These are phyloP conservation scores for Ploceus nigricollis DNA, from an alignment of 2,113 vertebrate species.

Conservation along the genomic window DNA sequence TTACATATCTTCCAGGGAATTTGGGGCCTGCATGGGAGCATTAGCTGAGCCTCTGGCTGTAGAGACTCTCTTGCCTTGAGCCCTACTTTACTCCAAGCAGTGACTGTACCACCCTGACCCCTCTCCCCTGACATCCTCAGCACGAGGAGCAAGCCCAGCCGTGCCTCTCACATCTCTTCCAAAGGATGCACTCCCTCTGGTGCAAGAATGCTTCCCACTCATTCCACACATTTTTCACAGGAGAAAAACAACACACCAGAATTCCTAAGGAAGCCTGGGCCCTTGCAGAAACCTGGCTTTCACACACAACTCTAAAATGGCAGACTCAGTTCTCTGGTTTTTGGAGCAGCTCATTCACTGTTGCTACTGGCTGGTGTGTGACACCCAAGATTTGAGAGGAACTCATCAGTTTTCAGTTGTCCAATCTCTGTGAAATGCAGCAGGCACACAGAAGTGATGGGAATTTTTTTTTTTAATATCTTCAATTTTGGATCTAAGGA, in stretches of 20 bases:
- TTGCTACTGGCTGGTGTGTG: neutral
- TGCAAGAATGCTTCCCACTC: neutral
- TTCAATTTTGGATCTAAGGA: neutral
- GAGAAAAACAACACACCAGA: neutral
- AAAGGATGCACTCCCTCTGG: neutral
- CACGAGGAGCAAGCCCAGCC: neutral
- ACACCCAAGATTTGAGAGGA: neutral
- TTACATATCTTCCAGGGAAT: neutral
- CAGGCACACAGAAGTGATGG: neutral
- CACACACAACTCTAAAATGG: neutral
- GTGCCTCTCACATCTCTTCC: neutral
- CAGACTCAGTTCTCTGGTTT: neutral
- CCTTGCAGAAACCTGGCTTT: neutral
- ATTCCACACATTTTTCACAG: neutral
- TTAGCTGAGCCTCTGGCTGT: neutral
- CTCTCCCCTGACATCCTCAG: neutral
- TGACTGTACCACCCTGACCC: neutral
- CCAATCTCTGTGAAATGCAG: neutral
- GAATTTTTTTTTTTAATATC: accelerated
- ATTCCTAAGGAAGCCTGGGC: neutral
- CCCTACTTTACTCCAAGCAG: neutral
- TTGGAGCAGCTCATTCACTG: neutral
- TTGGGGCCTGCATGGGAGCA: neutral
- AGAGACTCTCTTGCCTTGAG: neutral
- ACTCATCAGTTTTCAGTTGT: neutral